phyloP scores from a whole-genome alignment of 2,888 invertebrate genomes.

The Melanargia galathea region DNA sequence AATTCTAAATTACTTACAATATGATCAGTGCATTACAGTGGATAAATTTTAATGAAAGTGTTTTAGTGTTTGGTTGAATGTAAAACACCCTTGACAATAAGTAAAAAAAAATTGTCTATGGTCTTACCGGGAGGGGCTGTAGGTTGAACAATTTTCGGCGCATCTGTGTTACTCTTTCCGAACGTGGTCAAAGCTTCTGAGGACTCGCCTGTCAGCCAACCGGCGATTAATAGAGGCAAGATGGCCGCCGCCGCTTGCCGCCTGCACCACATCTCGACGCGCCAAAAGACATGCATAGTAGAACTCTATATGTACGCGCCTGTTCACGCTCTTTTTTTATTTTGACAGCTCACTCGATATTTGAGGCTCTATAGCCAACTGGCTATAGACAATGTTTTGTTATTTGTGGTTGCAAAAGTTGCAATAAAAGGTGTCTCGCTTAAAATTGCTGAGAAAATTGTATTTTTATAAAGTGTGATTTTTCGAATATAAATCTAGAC shows the following conservation, averaged over 20 bases:
- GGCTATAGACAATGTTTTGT: constrained; percentile 1
- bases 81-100: neutral
- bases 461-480: constrained; percentile 6
- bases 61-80: neutral
- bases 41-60: neutral
- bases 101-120: constrained; percentile 11
- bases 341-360: constrained; percentile 38
- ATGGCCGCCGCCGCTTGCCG: constrained; percentile 65
- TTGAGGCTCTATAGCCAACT: neutral
- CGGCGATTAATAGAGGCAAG: constrained; percentile 63
- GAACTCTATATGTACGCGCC: constrained; percentile 37
- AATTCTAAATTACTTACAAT: neutral
- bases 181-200: constrained; percentile 86
- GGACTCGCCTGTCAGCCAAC: constrained; percentile 72
- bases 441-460: constrained; percentile 10
- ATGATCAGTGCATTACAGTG: neutral
- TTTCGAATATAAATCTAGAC: neutral
- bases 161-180: constrained; percentile 84
- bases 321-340: constrained; percentile 12
- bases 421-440: neutral
- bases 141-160: constrained; percentile 79
- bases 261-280: constrained; percentile 74
- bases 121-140: constrained; percentile 83
- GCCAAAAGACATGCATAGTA: constrained; percentile 64
- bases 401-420: constrained; percentile 11